Conservation (phyloP, 1,140 invertebrate species). For the Rhagoletis zephyria region DNA sequence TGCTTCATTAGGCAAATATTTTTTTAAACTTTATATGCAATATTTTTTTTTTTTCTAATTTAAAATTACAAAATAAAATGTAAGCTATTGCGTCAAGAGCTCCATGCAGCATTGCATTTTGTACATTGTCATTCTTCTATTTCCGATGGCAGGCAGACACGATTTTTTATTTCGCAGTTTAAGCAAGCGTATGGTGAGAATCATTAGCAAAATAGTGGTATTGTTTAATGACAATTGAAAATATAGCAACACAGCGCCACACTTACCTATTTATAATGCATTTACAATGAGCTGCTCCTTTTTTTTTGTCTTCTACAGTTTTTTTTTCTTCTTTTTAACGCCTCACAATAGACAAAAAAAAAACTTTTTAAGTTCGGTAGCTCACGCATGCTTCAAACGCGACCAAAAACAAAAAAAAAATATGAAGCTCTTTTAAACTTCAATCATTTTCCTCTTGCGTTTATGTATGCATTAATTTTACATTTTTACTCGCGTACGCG, state of each 20-base stretch:
- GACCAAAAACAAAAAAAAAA: conserved; percentile 11
- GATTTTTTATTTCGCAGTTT: not conserved
- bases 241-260: not conserved
- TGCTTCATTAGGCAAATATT: conserved; percentile 22
- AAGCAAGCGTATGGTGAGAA: not conserved
- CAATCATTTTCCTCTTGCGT: not conserved
- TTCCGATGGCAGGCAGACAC: conserved; percentile 2
- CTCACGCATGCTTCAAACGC: not conserved
- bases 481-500: not conserved
- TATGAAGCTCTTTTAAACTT: not conserved
- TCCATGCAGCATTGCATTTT: not conserved
- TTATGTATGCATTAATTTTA: not conserved
- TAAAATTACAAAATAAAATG: conserved; percentile 39
- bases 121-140: not conserved
- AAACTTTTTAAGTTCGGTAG: not conserved
- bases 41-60: not conserved
- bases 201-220: not conserved
- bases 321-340: not conserved
- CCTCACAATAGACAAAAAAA: not conserved
- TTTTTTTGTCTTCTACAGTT: not conserved
- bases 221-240: not conserved
- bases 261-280: not conserved
- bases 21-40: not conserved
- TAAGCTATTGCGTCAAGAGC: not conserved
- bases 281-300: conserved; percentile 17